Percentiles rank a stretch among this genome's conserved stretches.
Evolutionary conservation across 2,888 invertebrate genomes (phyloP).

Genomic region (Congeria kusceri): DNA sequence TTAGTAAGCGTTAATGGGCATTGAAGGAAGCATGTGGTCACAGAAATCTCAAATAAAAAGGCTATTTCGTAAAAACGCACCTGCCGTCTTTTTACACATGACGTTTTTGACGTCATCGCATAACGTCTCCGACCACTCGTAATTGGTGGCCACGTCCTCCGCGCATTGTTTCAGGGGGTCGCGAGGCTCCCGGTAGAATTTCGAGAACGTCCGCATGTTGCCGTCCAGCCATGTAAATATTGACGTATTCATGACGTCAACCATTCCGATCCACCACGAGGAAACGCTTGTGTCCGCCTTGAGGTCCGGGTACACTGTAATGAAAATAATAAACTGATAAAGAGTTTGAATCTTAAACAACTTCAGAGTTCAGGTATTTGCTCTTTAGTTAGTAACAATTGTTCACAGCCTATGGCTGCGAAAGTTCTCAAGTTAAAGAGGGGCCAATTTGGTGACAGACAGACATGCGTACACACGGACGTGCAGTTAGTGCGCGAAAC

Average conservation of each 20-base stretch:
- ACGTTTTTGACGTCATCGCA: slow-evolving; percentile 21
- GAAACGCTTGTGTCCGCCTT: slow-evolving; percentile 1
- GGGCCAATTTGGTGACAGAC: no score
- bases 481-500: no score
- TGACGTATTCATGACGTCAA: slow-evolving; percentile 38
- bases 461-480: no score
- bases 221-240: slow-evolving; percentile 56
- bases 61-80: slow-evolving; percentile 11
- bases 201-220: slow-evolving; percentile 31
- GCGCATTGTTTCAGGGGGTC: not conserved
- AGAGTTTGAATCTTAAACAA: no score
- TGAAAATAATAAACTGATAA: no score
- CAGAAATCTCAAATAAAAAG: no score
- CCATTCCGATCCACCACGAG: slow-evolving; percentile 50
- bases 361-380: no score
- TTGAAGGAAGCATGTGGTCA: no score
- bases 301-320: slow-evolving; percentile 20
- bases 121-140: slow-evolving; percentile 13
- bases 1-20: no score
- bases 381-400: no score
- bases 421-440: no score
- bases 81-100: slow-evolving; percentile 51
- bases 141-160: not conserved
- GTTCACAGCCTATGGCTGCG: no score
- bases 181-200: slow-evolving; percentile 15